Evolutionary conservation across 2,797 vertebrate species (phyloP).

Genomic region (Spheniscus humboldti): DNA sequence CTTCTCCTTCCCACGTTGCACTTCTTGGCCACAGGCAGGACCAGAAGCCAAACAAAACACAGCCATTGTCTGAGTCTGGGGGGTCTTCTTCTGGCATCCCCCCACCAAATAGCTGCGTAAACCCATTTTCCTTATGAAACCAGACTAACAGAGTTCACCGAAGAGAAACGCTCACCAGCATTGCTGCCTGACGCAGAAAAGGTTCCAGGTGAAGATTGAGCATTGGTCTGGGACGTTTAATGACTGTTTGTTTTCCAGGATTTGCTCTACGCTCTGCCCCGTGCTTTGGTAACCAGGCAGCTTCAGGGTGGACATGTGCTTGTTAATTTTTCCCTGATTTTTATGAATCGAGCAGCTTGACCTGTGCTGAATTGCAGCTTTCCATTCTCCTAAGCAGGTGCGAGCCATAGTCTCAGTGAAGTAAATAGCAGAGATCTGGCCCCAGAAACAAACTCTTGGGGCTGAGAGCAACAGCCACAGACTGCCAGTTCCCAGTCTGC

Average conservation of each 20-base stretch:
- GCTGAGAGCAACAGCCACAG: not conserved
- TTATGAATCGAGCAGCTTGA: not conserved
- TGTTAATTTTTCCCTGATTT: not conserved
- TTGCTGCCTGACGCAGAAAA: not conserved
- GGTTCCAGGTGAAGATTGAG: not conserved
- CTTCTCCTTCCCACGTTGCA: not conserved
- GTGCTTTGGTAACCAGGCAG: not conserved
- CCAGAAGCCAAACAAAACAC: not conserved
- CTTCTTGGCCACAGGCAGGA: not conserved
- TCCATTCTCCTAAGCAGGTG: not conserved
- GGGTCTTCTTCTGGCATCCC: not conserved
- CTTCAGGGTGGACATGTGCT: too few species aligned
- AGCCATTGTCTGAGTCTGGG: not conserved
- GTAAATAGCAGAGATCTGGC: not conserved
- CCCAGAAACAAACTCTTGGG: not conserved
- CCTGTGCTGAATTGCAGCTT: not conserved
- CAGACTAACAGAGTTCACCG: accelerated
- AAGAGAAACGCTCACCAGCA: not conserved
- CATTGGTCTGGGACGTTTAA: too few species aligned
- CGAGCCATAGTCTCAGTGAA: not conserved
- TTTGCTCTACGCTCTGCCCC: not conserved
- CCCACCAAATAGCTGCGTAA: not conserved
- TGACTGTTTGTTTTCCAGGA: not conserved
- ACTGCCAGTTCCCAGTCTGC: not conserved
- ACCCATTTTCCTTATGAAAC: not conserved